Evolutionary conservation across 1,140 invertebrate genomes (phyloP).

Genomic region (Pseudomyrmex dendroicus): DNA sequence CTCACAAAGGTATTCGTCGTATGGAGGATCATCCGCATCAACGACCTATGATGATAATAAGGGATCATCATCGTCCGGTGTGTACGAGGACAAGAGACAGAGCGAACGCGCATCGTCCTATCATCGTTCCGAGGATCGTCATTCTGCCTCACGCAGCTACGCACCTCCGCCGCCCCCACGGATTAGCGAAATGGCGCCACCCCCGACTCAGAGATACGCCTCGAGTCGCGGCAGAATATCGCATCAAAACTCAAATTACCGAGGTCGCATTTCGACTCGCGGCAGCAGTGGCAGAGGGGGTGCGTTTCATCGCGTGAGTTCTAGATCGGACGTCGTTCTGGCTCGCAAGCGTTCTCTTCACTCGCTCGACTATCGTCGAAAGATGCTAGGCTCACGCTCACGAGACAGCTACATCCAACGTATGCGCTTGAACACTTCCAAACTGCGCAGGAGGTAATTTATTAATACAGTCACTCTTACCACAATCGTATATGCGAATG

Average conservation of each 20-base stretch:
- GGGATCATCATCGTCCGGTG: slow-evolving; percentile 79
- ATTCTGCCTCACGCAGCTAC: slow-evolving; percentile 81
- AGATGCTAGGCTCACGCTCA: slow-evolving; percentile 81
- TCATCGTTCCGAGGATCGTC: slow-evolving; percentile 82
- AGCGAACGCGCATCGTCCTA: slow-evolving; percentile 82
- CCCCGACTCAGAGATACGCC: slow-evolving; percentile 78
- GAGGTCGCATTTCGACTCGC: slow-evolving; percentile 80
- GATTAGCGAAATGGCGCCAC: slow-evolving; percentile 79
- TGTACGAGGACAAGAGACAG: slow-evolving; percentile 82
- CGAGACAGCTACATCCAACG: slow-evolving; percentile 82
- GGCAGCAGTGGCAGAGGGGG: slow-evolving; percentile 76
- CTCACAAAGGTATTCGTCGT: slow-evolving; percentile 81
- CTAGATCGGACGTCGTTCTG: slow-evolving; percentile 78
- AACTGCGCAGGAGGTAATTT: slow-evolving; percentile 84
- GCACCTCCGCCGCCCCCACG: slow-evolving; percentile 79
- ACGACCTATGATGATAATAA: slow-evolving; percentile 81
- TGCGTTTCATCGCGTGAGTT: slow-evolving; percentile 78
- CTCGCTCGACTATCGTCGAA: slow-evolving; percentile 82
- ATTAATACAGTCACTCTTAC: slow-evolving; percentile 80
- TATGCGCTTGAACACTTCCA: slow-evolving; percentile 82
- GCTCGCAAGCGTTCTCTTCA: slow-evolving; percentile 81
- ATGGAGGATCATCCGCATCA: slow-evolving; percentile 78
- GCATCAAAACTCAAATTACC: slow-evolving; percentile 78
- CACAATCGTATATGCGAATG: slow-evolving; percentile 69
- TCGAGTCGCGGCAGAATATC: slow-evolving; percentile 81